A percentile compares a stretch with the other conserved stretches of the same genome.
phyloP scores from a whole-genome alignment of 2,888 invertebrate genomes.

The Pyralis farinalis region DNA sequence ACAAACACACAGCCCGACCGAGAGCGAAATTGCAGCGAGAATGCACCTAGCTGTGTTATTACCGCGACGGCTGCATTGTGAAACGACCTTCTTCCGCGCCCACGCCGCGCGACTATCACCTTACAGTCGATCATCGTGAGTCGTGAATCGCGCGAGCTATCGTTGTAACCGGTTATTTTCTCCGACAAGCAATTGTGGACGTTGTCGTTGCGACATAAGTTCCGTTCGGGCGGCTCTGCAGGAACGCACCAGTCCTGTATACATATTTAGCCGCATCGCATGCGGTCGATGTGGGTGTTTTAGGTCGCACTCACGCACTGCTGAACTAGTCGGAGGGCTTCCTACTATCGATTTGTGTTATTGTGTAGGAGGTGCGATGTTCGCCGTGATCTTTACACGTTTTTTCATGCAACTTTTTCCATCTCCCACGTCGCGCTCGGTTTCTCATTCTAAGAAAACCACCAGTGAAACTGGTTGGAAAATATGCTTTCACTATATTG shows the following conservation, averaged over 20 bases:
- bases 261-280: conserved; percentile 75
- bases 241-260: conserved; percentile 65
- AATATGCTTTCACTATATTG: conserved; percentile 59
- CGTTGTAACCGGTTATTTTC: conserved; percentile 65
- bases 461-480: conserved; percentile 57
- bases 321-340: conserved; percentile 79
- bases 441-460: conserved; percentile 65
- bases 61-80: conserved; percentile 50
- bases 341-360: conserved; percentile 78
- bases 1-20: conserved; percentile 81
- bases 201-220: conserved; percentile 69
- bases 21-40: conserved; percentile 81
- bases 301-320: conserved; percentile 80
- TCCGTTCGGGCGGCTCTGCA: conserved; percentile 49
- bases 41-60: conserved; percentile 81
- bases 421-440: conserved; percentile 47
- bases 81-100: conserved; percentile 58
- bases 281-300: conserved; percentile 72
- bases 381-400: conserved; percentile 41
- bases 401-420: conserved; percentile 55
- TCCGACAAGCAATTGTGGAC: conserved; percentile 70
- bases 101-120: conserved; percentile 33
- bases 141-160: conserved; percentile 34
- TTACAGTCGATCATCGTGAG: conserved; percentile 33
- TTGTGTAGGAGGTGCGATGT: conserved; percentile 56